phyloP scores from a whole-genome alignment of 1,140 invertebrate genomes.

The Solenopsis invicta region DNA sequence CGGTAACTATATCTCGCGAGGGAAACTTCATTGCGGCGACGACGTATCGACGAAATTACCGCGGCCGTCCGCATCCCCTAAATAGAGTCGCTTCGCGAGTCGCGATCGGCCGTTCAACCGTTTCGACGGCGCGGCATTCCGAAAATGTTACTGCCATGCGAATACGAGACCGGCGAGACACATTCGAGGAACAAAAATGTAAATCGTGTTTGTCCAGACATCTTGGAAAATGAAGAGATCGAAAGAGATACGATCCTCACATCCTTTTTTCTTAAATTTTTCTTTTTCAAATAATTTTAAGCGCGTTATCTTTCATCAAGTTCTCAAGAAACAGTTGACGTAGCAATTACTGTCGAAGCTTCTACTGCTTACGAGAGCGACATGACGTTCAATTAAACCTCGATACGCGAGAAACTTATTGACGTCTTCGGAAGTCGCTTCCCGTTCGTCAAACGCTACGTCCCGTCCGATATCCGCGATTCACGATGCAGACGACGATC shows the following conservation, averaged over 20 bases:
- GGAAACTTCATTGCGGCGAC: constrained; percentile 44
- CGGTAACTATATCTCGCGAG: constrained; percentile 25
- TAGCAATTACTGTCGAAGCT: background rate
- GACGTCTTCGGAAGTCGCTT: background rate
- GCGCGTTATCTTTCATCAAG: background rate
- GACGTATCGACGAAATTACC: constrained; percentile 50
- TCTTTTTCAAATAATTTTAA: constrained; percentile 18
- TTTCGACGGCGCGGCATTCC: background rate
- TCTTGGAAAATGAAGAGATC: no score
- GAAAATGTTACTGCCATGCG: constrained; percentile 19
- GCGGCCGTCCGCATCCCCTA: background rate
- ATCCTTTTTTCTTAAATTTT: background rate
- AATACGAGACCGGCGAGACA: background rate
- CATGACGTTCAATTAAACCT: constrained; percentile 16
- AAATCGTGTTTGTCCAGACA: background rate
- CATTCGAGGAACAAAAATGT: background rate
- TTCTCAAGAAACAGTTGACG: background rate
- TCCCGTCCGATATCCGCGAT: background rate
- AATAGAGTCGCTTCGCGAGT: constrained; percentile 23
- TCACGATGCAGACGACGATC: background rate
- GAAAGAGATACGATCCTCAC: background rate
- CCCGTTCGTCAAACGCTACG: background rate
- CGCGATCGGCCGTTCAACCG: background rate
- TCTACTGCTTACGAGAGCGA: background rate
- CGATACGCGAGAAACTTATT: constrained; percentile 9